Evolutionary conservation across 2,888 invertebrate genomes (phyloP).

Genomic region (Caenorhabditis sp.): DNA sequence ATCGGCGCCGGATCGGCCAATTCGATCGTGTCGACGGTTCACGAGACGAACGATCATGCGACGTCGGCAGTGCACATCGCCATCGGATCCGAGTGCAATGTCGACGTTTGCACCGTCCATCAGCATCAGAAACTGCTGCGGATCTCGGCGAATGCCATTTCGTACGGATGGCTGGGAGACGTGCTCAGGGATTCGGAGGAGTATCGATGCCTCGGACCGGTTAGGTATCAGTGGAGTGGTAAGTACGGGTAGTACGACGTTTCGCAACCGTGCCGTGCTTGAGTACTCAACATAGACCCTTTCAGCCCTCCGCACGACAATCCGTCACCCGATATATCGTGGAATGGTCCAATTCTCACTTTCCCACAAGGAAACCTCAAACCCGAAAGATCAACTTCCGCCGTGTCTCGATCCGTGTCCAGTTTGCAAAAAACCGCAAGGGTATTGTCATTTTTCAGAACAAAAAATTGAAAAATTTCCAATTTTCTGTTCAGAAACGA

Average conservation of each 20-base stretch:
- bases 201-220: slow-evolving; percentile 92
- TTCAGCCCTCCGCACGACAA: slow-evolving; percentile 80
- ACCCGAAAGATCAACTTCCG: slow-evolving; percentile 74
- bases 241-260: neutral
- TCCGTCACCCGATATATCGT: slow-evolving; percentile 79
- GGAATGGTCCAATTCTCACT: slow-evolving; percentile 72
- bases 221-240: slow-evolving; percentile 86
- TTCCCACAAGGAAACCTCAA: slow-evolving; percentile 68
- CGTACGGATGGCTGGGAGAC: slow-evolving; percentile 92
- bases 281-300: too few species aligned
- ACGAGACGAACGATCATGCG: slow-evolving; percentile 89
- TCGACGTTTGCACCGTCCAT: slow-evolving; percentile 90
- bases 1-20: slow-evolving; percentile 89
- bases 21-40: slow-evolving; percentile 89
- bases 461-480: neutral
- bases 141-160: slow-evolving; percentile 89
- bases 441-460: too few species aligned
- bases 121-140: slow-evolving; percentile 86
- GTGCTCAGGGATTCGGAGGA: slow-evolving; percentile 90
- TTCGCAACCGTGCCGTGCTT: too few species aligned
- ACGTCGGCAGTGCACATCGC: slow-evolving; percentile 91
- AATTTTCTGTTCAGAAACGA: slow-evolving; percentile 46
- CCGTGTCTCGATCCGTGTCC: slow-evolving; percentile 75
- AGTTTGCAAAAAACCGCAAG: slow-evolving; percentile 70
- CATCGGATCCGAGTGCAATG: slow-evolving; percentile 88